Evolutionary conservation across 2,113 vertebrate species (phyloP), one percentile per base, ranked within the genome.

Genomic region (Aphelocoma coerulescens): DNA sequence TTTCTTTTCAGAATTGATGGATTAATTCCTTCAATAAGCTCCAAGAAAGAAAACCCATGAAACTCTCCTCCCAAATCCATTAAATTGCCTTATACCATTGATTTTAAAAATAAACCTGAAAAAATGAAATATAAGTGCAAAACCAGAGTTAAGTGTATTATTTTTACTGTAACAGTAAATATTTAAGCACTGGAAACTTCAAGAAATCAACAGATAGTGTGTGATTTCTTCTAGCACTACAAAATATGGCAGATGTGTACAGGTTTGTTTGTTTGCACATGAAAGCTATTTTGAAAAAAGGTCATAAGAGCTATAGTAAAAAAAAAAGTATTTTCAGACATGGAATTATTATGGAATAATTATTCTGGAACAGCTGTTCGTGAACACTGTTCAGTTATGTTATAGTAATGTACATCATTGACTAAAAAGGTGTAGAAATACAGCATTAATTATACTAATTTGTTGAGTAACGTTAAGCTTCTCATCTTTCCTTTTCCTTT

Each of bases 1-100:
- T 67, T 93, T 91, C 61, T 82, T 90, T 91, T 93, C 74, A 54
- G 61, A 91, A 72, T 8, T 90, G 88, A 85, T 88, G 66, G 66
- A 75, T 88, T 78, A 68, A n/a, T 85, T 85, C 35, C 20, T 92
- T 88, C 49, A 52, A 2, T 76, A 85, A 72, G 27, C 12, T 79
- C 9, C 49, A 44, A 73, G 86, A 72, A 72, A 30, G 44, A 77
- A 63, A 57, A 44, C 24, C 0, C 23, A 35, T 73, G 27, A 85
- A 83, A 73, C 69, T 73, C 19, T 76, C 32, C 54, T 95, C 63
- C 15, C 24, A 86, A 61, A 88, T 65, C 49, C n/a, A 61, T 88
- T 92, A 57, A n/a, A 85, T 92, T 73, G 59, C 63, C 19, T 88
- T 68, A 24, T n/a, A 59, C 10, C 15, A 61, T 46, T 80, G 72